Evolutionary conservation across 1,140 invertebrate species (phyloP).

Genomic region (Euwallacea similis): DNA sequence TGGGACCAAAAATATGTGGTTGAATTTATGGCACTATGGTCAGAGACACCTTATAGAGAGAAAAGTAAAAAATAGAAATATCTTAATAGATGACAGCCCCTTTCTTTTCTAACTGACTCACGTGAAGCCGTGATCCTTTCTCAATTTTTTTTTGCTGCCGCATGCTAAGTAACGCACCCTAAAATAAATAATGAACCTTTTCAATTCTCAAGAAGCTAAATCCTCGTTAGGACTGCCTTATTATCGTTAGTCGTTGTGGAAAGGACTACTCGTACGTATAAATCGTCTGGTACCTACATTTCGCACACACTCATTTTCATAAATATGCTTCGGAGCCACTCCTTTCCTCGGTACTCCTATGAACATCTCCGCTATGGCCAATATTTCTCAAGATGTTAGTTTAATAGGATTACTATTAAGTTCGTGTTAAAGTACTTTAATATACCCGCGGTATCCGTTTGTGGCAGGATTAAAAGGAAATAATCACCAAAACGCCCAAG

Average conservation of each 20-base stretch:
- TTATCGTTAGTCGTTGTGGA: background rate
- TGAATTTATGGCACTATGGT: too few species aligned
- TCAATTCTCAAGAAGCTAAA: constrained; percentile 2
- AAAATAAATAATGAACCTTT: too few species aligned
- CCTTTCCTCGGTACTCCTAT: constrained; percentile 10
- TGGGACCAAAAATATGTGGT: too few species aligned
- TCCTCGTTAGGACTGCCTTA: background rate
- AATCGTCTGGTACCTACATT: background rate
- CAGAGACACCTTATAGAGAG: too few species aligned
- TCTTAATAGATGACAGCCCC: too few species aligned
- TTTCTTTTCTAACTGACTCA: too few species aligned
- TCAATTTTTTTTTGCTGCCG: too few species aligned
- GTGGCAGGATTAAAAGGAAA: too few species aligned
- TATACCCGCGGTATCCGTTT: background rate
- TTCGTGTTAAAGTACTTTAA: constrained; percentile 5
- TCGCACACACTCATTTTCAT: constrained; percentile 4
- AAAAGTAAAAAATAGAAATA: too few species aligned
- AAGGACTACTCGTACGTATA: background rate
- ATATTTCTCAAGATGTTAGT: constrained; percentile 12
- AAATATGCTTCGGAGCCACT: constrained; percentile 9
- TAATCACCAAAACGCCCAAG: too few species aligned
- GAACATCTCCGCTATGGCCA: background rate
- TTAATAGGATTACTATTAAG: constrained; percentile 7
- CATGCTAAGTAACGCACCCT: too few species aligned
- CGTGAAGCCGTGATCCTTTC: too few species aligned